A percentile compares a stretch with the other conserved stretches of the same genome.
phyloP scores from a whole-genome alignment of 2,888 invertebrate genomes.

The Resseliella maxima region DNA sequence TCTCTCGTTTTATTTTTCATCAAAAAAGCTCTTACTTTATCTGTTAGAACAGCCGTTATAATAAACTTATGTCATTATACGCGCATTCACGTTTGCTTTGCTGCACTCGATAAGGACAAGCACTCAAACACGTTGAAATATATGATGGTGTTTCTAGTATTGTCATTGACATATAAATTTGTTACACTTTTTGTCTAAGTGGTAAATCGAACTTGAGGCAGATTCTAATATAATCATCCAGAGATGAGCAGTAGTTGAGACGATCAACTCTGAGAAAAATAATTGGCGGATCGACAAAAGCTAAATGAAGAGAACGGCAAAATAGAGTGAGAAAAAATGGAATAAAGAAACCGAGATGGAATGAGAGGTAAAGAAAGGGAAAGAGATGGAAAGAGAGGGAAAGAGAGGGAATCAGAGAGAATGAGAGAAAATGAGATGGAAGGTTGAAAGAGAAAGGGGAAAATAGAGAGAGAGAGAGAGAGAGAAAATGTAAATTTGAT shows the following conservation, averaged over 20 bases:
- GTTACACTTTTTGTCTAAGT: constrained; percentile 21
- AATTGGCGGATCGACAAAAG: neutral
- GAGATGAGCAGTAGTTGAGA: neutral
- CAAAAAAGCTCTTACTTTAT: neutral
- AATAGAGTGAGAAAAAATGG: neutral
- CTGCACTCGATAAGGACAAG: neutral
- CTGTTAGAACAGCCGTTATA: constrained; percentile 2
- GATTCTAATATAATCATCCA: constrained; percentile 13
- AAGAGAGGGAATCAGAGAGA: neutral
- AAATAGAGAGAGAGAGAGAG: neutral
- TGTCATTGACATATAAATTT: constrained; percentile 36
- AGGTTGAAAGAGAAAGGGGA: neutral
- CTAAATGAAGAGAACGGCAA: neutral
- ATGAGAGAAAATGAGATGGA: neutral
- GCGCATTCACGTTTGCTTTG: constrained; percentile 35
- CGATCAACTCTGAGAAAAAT: neutral
- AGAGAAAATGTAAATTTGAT: constrained; percentile 35
- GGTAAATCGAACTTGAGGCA: neutral
- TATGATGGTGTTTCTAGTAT: neutral
- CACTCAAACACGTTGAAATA: neutral
- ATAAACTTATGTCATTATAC: constrained; percentile 44
- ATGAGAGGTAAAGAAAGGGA: neutral
- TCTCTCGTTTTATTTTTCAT: neutral
- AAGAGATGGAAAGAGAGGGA: no score
- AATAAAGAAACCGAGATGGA: neutral